These are phyloP conservation scores for Tringa solitaria DNA, from an alignment of 2,113 vertebrate species.

Conservation along the genomic window DNA sequence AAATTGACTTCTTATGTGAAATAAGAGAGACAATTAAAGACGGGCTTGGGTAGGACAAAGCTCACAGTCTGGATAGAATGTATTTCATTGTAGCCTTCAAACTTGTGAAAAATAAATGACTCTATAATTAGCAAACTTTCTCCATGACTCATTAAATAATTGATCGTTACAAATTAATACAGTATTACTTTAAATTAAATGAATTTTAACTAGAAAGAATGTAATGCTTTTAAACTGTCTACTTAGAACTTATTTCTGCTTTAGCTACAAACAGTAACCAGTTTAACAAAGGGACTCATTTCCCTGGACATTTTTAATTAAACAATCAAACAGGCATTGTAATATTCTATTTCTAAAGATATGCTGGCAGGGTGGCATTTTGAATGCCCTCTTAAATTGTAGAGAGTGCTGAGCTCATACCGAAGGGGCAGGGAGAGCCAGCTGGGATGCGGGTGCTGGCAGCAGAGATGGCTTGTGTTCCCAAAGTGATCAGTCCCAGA, in stretches of 20 bases:
- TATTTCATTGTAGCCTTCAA: background rate
- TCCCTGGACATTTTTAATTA: background rate
- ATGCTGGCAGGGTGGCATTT: background rate
- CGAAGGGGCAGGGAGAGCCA: background rate
- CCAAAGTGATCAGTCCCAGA: background rate
- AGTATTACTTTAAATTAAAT: background rate
- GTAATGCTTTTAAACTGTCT: background rate
- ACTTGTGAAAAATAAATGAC: background rate
- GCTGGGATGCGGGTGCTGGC: background rate
- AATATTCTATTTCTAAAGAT: background rate
- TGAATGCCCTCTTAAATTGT: background rate
- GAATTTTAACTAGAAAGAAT: background rate
- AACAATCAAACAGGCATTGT: background rate
- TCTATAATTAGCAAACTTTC: background rate
- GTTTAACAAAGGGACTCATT: background rate
- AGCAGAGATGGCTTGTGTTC: background rate
- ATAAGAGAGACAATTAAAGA: background rate
- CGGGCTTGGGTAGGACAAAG: background rate
- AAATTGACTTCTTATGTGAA: background rate
- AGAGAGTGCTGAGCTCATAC: background rate
- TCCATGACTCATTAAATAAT: background rate
- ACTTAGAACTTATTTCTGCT: background rate
- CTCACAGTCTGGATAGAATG: background rate
- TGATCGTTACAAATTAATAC: background rate
- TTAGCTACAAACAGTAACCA: background rate